phyloP scores from a whole-genome alignment of 2,113 vertebrate genomes.

The Antennarius striatus region DNA sequence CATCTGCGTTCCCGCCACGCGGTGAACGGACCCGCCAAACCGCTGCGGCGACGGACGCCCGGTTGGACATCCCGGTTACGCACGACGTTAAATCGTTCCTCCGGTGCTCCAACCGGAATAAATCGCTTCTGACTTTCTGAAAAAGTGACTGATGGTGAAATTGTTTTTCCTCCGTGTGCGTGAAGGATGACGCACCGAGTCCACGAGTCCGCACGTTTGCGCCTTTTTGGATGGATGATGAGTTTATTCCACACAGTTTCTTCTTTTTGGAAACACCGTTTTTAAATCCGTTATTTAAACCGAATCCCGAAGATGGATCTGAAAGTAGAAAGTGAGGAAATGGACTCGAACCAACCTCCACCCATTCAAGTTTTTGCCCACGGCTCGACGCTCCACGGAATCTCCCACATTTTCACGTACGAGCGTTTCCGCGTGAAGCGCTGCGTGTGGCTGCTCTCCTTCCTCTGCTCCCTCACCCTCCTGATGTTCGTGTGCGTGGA shows the following conservation, averaged over 20 bases:
- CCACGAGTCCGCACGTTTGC: conserved; percentile 27
- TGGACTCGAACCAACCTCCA: conserved; percentile 85
- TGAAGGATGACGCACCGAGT: conserved; percentile 58
- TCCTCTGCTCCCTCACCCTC: conserved; percentile 90
- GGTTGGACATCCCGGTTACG: conserved; percentile 13
- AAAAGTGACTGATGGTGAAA: conserved; percentile 4
- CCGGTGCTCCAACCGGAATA: conserved; percentile 3
- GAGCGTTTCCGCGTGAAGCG: conserved; percentile 90
- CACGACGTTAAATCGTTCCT: background rate
- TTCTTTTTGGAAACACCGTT: background rate
- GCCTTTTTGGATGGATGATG: conserved; percentile 35
- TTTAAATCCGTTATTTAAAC: background rate
- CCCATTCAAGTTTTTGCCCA: conserved; percentile 94
- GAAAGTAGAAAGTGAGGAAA: conserved; percentile 89
- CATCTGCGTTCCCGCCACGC: conserved; percentile 11
- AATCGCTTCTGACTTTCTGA: conserved; percentile 31
- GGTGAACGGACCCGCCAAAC: conserved; percentile 15
- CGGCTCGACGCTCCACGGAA: conserved; percentile 93
- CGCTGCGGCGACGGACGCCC: conserved; percentile 13
- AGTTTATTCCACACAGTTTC: background rate
- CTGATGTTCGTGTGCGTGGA: conserved; percentile 92
- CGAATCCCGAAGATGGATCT: conserved; percentile 84
- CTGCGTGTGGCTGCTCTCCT: conserved; percentile 90
- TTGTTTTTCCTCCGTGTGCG: background rate
- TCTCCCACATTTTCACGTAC: conserved; percentile 97